Percentiles rank a stretch among this genome's conserved stretches.
Conservation (phyloP, 2,888 invertebrate species). For the Ptilodon capucinus region DNA sequence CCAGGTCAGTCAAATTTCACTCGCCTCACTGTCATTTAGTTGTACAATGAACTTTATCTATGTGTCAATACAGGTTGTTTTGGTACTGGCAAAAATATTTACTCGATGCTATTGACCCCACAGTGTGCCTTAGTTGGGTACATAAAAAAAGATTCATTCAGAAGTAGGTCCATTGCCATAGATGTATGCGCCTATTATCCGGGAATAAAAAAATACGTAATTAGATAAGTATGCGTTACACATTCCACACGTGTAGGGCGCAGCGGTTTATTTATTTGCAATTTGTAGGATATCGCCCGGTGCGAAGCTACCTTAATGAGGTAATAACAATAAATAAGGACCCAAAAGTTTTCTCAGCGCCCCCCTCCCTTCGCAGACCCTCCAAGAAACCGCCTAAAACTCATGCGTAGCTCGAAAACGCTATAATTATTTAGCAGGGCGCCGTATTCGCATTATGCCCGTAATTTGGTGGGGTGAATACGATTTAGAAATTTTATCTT, state of each 20-base stretch:
- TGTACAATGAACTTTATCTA: too few species aligned
- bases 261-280: conserved; percentile 77
- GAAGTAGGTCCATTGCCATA: background rate
- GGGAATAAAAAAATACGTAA: conserved; percentile 30
- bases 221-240: conserved; percentile 57
- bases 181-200: background rate
- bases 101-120: too few species aligned
- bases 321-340: conserved; percentile 82
- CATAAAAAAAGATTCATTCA: too few species aligned
- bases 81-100: too few species aligned
- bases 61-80: too few species aligned
- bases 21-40: too few species aligned
- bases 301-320: conserved; percentile 80
- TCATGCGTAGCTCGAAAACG: conserved; percentile 67
- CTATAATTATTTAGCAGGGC: conserved; percentile 60
- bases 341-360: conserved; percentile 79
- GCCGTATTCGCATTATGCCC: conserved; percentile 36
- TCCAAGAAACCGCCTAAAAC: conserved; percentile 69
- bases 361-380: conserved; percentile 67
- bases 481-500: conserved; percentile 38
- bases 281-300: conserved; percentile 80
- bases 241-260: conserved; percentile 60
- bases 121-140: too few species aligned
- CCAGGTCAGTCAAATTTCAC: too few species aligned
- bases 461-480: conserved; percentile 47